These are phyloP conservation scores for Drosophila robusta DNA, from an alignment of 2,888 invertebrate species.

Conservation along the genomic window DNA sequence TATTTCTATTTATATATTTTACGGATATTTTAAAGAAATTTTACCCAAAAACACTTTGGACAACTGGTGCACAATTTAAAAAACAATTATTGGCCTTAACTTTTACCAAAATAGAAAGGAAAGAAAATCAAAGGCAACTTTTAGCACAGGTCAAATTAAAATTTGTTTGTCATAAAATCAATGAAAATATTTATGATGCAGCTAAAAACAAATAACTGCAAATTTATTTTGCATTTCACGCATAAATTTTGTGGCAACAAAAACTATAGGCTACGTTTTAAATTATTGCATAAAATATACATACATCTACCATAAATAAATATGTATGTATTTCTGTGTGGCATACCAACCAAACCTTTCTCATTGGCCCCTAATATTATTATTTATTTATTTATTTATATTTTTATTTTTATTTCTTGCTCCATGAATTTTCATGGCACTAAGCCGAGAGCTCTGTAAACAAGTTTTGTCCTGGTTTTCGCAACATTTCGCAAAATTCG, in stretches of 20 bases:
- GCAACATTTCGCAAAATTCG: conserved; percentile 46
- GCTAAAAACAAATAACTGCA: conserved; percentile 54
- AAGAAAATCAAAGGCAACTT: conserved; percentile 1
- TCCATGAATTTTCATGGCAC: conserved; percentile 32
- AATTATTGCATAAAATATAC: conserved; percentile 37
- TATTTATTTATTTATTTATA: conserved; percentile 14
- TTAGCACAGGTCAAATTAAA: conserved; percentile 50
- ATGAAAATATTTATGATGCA: conserved; percentile 70
- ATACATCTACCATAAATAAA: background rate
- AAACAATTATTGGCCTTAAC: conserved; percentile 1
- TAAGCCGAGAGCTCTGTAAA: conserved; percentile 54
- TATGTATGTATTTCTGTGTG: background rate
- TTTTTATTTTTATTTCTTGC: conserved; percentile 18
- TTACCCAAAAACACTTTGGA: background rate
- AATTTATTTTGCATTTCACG: conserved; percentile 60
- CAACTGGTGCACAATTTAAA: conserved; percentile 14
- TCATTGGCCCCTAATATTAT: conserved; percentile 21
- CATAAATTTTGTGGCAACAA: conserved; percentile 54
- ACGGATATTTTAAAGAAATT: conserved; percentile 7
- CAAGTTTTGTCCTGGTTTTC: conserved; percentile 46
- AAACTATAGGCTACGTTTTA: conserved; percentile 18
- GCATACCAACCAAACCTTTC: conserved; percentile 6
- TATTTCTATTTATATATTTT: background rate
- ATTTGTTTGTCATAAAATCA: conserved; percentile 64
- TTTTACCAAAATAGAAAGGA: background rate